Evolutionary conservation across 2,888 invertebrate genomes (phyloP).

Genomic region (Alloscopus bannaensis): DNA sequence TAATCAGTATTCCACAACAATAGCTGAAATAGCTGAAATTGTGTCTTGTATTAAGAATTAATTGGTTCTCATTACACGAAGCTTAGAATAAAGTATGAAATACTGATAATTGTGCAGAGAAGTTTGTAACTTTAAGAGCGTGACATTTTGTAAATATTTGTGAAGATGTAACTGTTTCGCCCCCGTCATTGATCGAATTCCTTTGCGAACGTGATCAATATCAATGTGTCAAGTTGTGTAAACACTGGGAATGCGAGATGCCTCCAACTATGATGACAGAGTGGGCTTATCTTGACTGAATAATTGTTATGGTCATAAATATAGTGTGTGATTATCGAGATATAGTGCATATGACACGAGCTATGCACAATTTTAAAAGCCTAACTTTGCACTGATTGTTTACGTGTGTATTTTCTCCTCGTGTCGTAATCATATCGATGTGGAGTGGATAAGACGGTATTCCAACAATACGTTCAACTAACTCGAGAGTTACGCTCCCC

Average conservation of each 20-base stretch:
- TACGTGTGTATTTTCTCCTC: background rate
- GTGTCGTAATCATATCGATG: background rate
- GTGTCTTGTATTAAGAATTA: too few relatives aligned
- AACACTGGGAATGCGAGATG: background rate
- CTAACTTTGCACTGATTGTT: background rate
- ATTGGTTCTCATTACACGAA: too few relatives aligned
- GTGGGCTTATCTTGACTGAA: background rate
- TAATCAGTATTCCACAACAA: background rate
- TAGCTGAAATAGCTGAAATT: too few relatives aligned
- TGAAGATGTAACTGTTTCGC: background rate
- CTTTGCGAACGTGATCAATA: background rate
- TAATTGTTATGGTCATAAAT: too few relatives aligned
- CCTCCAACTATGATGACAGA: background rate
- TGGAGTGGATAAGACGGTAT: conserved; percentile 1
- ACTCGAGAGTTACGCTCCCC: background rate
- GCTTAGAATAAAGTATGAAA: background rate
- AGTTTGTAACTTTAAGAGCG: background rate
- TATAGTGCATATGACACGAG: background rate
- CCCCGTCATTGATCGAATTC: background rate
- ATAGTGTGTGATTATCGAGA: background rate
- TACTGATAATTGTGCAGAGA: background rate
- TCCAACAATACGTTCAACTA: conserved; percentile 21
- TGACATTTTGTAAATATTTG: background rate
- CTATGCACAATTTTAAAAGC: background rate
- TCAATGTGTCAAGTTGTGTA: background rate